Base-by-base conservation (phyloP, 1,140 invertebrate genomes). In the Drosophila virilis region DNA sequence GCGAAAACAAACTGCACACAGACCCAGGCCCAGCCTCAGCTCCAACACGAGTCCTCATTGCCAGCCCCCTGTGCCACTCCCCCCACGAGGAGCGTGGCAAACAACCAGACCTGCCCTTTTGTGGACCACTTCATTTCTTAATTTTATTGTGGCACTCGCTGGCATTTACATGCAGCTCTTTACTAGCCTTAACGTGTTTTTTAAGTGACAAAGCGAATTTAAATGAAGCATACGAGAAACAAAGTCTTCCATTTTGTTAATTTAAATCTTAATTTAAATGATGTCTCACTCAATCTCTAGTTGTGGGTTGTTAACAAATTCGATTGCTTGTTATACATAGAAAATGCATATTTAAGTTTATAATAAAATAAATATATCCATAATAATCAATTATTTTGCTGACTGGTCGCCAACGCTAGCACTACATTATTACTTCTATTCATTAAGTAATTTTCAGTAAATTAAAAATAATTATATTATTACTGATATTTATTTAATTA, bases 121-220 rank as follows among this genome's bases (percentile, higher is more conserved):
- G 37, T 60, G 40, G 55, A 55, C 40, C 70, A 73, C 48, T 73
- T 73, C 40, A 60, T 73, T 67, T 73, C 64, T 68, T 73, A 73
- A 73, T 73, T 73, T 73, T 73, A 73, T 60, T 65, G 69, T 57
- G 52, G 42, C 43, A 33, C 48, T 51, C 52, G 17, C 33, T 35
- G 68, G 51, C 55, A 67, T 73, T 67, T 54, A 52, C 46, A 66
- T 67, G 54, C 48, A 45, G 48, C 70, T 66, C 40, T 68, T 60
- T 42, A 59, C 64, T 38, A 52, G 62, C 48, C 55, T 54, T 46
- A 35, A 58, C 40, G 46, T 71, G 10, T 54, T 70, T 52, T 13
- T 22, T 13, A 48, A 50, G 35, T 57, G 61, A 66, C 70, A 73
- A 59, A 73, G 70, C 64, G 45, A 52, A 17, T 59, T 66, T 72